Evolutionary conservation across 2,113 vertebrate species (phyloP).

Genomic region (Nyctereutes procyonoides): DNA sequence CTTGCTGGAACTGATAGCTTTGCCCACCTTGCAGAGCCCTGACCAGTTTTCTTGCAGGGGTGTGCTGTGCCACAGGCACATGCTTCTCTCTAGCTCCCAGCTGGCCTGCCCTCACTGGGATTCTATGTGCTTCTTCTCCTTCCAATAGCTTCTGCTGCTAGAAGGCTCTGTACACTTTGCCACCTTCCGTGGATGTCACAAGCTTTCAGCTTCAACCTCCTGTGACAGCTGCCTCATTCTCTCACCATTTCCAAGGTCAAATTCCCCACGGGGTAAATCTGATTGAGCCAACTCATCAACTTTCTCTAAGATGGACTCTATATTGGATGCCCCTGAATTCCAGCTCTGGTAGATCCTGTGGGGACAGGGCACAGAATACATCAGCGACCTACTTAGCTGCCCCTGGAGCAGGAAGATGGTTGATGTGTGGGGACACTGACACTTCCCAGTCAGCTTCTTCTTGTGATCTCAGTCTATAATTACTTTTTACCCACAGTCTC

Average conservation of each 20-base stretch:
- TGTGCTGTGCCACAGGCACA: rapidly evolving
- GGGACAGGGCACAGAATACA: background rate
- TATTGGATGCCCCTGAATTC: background rate
- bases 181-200: background rate
- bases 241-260: background rate
- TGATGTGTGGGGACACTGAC: background rate
- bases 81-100: background rate
- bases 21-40: background rate
- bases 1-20: background rate
- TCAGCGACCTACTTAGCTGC: background rate
- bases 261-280: background rate
- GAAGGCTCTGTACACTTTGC: background rate
- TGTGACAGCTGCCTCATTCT: background rate
- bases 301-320: background rate
- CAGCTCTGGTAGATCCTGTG: background rate
- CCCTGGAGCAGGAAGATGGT: background rate
- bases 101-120: background rate
- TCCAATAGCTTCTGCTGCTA: background rate
- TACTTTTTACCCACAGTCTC: background rate
- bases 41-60: rapidly evolving
- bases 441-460: background rate
- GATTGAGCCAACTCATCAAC: background rate
- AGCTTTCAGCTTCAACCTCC: background rate
- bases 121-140: background rate
- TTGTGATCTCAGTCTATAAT: background rate